A percentile compares a stretch with the other conserved stretches of the same genome.
Conservation (phyloP, 2,113 vertebrate species). For the Athene cunicularia region DNA sequence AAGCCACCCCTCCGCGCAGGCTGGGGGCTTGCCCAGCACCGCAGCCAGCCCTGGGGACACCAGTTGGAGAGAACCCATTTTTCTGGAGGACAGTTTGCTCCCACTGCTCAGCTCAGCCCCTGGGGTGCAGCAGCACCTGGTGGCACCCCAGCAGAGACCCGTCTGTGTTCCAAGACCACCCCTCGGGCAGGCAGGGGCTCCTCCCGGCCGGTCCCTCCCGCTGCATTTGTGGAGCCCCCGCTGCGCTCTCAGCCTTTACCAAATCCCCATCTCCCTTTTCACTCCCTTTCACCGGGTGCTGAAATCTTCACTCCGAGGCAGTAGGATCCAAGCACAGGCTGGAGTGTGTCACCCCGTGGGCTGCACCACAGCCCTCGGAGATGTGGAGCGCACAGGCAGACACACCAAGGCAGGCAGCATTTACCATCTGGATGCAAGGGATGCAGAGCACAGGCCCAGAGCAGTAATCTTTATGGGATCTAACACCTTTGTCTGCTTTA, state of each 20-base stretch:
- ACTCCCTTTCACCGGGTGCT: neutral
- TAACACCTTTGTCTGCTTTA: neutral
- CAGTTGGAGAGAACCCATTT: neutral
- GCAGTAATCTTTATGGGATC: neutral
- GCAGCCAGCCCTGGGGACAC: neutral
- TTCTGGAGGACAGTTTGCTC: neutral
- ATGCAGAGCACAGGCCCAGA: neutral
- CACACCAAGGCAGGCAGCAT: neutral
- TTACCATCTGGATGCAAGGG: neutral
- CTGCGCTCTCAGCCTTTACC: neutral
- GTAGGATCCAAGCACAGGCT: neutral
- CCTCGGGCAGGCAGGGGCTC: neutral
- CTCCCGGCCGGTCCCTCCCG: neutral
- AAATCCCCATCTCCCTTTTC: neutral
- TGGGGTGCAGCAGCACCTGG: neutral
- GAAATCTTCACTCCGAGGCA: neutral
- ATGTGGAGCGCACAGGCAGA: neutral
- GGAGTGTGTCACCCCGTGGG: accelerated
- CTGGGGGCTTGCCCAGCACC: neutral
- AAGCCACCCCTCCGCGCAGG: neutral
- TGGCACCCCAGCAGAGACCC: neutral
- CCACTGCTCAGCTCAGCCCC: neutral
- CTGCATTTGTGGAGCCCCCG: accelerated
- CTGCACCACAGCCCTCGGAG: neutral
- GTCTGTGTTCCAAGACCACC: neutral